phyloP scores from a whole-genome alignment of 2,113 vertebrate genomes.

The Podiceps cristatus region DNA sequence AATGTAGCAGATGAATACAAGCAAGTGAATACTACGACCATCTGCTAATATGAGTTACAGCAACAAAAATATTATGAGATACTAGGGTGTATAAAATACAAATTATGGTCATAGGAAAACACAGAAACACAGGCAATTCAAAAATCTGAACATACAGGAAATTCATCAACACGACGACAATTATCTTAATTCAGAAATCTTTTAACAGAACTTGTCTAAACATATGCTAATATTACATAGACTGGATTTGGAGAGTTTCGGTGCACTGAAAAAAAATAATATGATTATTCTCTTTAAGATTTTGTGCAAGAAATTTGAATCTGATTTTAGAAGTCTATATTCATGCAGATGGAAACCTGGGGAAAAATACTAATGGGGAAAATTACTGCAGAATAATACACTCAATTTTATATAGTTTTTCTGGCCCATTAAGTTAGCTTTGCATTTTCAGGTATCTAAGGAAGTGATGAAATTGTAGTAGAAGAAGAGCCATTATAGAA shows the following conservation, averaged over 20 bases:
- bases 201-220: neutral
- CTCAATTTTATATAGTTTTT: neutral
- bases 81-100: neutral
- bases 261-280: neutral
- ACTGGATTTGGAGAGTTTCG: neutral
- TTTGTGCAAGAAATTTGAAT: neutral
- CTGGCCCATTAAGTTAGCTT: neutral
- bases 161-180: neutral
- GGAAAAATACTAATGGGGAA: neutral
- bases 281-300: neutral
- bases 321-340: neutral
- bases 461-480: neutral
- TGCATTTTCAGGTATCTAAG: neutral
- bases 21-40: neutral
- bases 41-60: neutral
- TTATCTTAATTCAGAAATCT: neutral
- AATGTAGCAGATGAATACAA: neutral
- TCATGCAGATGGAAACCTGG: neutral
- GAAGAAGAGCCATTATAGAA: neutral
- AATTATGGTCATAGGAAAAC: neutral
- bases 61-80: neutral
- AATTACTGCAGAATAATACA: neutral
- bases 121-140: neutral
- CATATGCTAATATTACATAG: neutral
- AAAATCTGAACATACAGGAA: neutral